These are phyloP conservation scores for Arge pagana DNA, from an alignment of 2,888 invertebrate genomes.

Conservation along the genomic window DNA sequence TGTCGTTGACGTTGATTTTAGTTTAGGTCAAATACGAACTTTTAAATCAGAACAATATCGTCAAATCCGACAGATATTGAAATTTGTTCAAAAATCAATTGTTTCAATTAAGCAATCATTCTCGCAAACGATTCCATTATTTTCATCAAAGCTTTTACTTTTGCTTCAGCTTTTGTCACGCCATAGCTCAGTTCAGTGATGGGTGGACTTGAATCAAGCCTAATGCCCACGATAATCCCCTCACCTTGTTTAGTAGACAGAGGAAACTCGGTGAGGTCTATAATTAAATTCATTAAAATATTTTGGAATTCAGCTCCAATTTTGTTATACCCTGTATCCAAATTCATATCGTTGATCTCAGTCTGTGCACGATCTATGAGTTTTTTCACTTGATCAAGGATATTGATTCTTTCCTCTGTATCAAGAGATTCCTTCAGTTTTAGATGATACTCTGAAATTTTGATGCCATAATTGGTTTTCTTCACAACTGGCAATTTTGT, in stretches of 20 bases:
- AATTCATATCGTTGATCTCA: conserved; percentile 3
- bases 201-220: conserved; percentile 39
- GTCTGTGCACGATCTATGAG: too few relatives aligned
- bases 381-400: background rate
- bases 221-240: conserved; percentile 22
- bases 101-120: conserved; percentile 8
- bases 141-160: conserved; percentile 25
- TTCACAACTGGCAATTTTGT: conserved; percentile 30
- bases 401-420: conserved; percentile 23
- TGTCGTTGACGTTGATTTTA: too few relatives aligned
- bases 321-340: background rate
- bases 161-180: conserved; percentile 23
- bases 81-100: background rate
- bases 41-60: background rate
- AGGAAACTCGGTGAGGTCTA: conserved; percentile 17
- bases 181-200: conserved; percentile 36
- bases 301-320: conserved; percentile 17
- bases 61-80: background rate
- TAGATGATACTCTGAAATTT: conserved; percentile 42
- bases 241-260: background rate
- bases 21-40: too few relatives aligned
- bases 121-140: conserved; percentile 29
- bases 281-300: conserved; percentile 28
- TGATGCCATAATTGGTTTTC: conserved; percentile 46
- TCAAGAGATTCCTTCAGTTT: conserved; percentile 34